Percentiles rank a stretch among this genome's conserved stretches.
Evolutionary conservation across 1,140 invertebrate genomes (phyloP).

Genomic region (Zophobas morio): DNA sequence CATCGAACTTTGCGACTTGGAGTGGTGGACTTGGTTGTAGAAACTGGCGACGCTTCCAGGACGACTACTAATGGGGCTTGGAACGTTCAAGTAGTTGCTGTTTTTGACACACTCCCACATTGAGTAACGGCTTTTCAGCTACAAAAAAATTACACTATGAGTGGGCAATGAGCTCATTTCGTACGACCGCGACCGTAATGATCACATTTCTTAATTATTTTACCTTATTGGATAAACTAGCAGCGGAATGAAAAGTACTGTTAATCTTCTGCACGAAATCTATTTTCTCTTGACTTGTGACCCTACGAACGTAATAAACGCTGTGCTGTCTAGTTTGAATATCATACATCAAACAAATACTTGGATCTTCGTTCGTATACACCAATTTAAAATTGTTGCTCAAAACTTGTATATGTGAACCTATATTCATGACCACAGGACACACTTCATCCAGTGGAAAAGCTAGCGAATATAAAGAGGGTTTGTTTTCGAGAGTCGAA

Average conservation of each 20-base stretch:
- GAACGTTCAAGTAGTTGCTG: constrained; percentile 46
- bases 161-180: no score
- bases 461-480: constrained; percentile 85
- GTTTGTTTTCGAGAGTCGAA: constrained; percentile 66
- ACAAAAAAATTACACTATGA: constrained; percentile 24
- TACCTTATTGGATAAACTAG: constrained; percentile 57
- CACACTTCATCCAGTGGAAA: constrained; percentile 93
- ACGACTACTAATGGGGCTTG: constrained; percentile 59
- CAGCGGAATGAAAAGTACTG: constrained; percentile 50
- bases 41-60: constrained; percentile 51
- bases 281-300: constrained; percentile 77
- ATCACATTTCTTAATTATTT: constrained; percentile 20
- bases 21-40: constrained; percentile 63
- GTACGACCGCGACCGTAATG: no score
- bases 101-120: constrained; percentile 60
- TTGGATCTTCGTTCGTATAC: constrained; percentile 70
- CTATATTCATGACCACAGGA: constrained; percentile 83
- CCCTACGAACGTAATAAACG: constrained; percentile 85
- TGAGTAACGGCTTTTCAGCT: constrained; percentile 60
- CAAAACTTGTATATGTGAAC: constrained; percentile 70
- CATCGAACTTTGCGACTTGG: constrained; percentile 76
- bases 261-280: constrained; percentile 64
- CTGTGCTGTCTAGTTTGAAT: constrained; percentile 83
- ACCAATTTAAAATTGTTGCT: constrained; percentile 71
- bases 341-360: constrained; percentile 81